Percentiles rank a stretch among this genome's conserved stretches.
phyloP scores from a whole-genome alignment of 2,113 vertebrate species.

The Cebidichthys violaceus region DNA sequence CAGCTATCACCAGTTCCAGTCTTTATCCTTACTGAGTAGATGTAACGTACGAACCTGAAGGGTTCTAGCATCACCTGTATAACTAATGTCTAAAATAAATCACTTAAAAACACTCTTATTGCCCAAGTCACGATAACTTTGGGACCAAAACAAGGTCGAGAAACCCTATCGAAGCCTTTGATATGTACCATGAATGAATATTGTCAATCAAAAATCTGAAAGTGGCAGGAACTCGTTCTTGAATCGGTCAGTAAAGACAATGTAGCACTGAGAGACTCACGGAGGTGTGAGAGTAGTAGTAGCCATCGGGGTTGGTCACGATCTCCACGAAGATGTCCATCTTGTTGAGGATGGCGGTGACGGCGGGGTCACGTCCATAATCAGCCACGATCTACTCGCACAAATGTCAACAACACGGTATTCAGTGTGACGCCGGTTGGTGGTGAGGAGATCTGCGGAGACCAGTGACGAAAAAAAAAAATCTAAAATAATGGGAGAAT shows the following conservation, averaged over 20 bases:
- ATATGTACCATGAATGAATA: background rate
- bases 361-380: conserved; percentile 77
- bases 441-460: background rate
- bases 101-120: background rate
- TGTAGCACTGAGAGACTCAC: conserved; percentile 74
- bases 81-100: background rate
- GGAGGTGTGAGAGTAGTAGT: conserved; percentile 83
- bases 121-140: background rate
- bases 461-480: background rate
- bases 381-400: conserved; percentile 82
- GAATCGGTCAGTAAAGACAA: background rate
- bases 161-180: background rate
- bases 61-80: background rate
- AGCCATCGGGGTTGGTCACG: conserved; percentile 92
- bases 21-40: background rate
- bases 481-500: background rate
- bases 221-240: background rate
- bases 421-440: background rate
- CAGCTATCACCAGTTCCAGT: background rate
- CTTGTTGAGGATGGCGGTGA: conserved; percentile 85
- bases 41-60: background rate
- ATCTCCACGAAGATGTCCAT: conserved; percentile 94
- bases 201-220: background rate
- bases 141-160: background rate
- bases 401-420: background rate